A percentile compares a stretch with the other conserved stretches of the same genome.
phyloP scores from a whole-genome alignment of 2,888 invertebrate species.

The Oxyteleia sp. region DNA sequence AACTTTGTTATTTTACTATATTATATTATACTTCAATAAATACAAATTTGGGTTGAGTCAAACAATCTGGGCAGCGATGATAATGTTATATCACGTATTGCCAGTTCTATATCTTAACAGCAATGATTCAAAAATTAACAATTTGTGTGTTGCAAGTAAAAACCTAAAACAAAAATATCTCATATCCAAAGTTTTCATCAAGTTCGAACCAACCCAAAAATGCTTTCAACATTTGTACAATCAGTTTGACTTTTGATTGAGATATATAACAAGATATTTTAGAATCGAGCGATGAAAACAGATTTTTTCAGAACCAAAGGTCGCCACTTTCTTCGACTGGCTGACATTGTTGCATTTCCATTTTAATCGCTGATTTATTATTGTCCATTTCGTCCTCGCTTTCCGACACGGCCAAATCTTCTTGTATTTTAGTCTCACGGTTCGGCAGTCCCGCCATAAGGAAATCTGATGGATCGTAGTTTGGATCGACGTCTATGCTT shows the following conservation, averaged over 20 bases:
- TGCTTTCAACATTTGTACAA: slow-evolving; percentile 8
- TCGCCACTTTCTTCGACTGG: background rate
- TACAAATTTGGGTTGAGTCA: no score
- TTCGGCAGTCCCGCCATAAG: slow-evolving; percentile 89
- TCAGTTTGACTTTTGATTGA: background rate
- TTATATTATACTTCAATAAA: no score
- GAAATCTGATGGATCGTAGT: slow-evolving; percentile 96
- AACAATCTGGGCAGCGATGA: no score
- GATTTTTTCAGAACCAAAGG: background rate
- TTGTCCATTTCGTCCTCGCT: slow-evolving; percentile 90
- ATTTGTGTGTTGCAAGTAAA: no score
- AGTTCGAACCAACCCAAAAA: slow-evolving; percentile 20
- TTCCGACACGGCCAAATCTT: slow-evolving; percentile 93
- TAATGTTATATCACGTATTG: no score
- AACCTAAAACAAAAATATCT: no score
- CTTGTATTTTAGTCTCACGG: slow-evolving; percentile 90
- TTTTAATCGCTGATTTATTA: slow-evolving; percentile 30
- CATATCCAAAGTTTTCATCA: no score
- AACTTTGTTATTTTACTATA: no score
- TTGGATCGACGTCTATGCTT: slow-evolving; percentile 93
- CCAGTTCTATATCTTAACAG: no score
- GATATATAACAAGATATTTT: no score
- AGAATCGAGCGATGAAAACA: no score
- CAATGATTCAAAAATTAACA: no score
- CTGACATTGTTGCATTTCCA: background rate